Evolutionary conservation across 2,113 vertebrate species (phyloP).

Genomic region (Thymallus thymallus): DNA sequence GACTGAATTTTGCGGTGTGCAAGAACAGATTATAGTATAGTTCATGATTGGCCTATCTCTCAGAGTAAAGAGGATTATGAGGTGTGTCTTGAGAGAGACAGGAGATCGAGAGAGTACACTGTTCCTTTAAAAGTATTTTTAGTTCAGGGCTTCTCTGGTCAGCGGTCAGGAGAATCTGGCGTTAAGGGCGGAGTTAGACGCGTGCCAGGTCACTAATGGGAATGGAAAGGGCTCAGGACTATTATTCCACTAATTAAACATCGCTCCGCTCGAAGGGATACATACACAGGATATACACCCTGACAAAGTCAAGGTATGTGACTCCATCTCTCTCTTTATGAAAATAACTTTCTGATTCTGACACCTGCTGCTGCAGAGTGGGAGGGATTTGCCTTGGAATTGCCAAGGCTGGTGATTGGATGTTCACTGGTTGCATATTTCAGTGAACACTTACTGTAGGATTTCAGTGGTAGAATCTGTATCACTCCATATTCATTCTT

Average conservation of each 20-base stretch:
- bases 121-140: slow-evolving; percentile 70
- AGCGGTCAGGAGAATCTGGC: slow-evolving; percentile 38
- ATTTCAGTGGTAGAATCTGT: too few relatives aligned
- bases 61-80: slow-evolving; percentile 71
- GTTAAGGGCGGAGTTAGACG: slow-evolving; percentile 50
- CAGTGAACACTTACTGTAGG: neutral
- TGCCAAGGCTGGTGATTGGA: neutral
- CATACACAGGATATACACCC: neutral
- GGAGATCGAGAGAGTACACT: slow-evolving; percentile 19
- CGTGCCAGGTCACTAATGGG: slow-evolving; percentile 56
- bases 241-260: slow-evolving; percentile 59
- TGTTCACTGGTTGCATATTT: neutral
- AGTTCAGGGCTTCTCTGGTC: slow-evolving; percentile 43
- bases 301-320: slow-evolving; percentile 54
- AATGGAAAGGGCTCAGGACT: slow-evolving; percentile 61
- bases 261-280: slow-evolving; percentile 20
- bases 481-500: too few relatives aligned
- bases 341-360: neutral
- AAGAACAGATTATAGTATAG: slow-evolving; percentile 51
- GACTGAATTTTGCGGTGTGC: slow-evolving; percentile 14
- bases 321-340: neutral
- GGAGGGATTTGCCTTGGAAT: neutral
- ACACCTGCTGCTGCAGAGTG: neutral
- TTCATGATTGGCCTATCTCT: slow-evolving; percentile 61
- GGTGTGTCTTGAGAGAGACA: slow-evolving; percentile 27